Base-by-base conservation (phyloP, 2,113 vertebrate genomes). In the Chaenogobius annularis region DNA sequence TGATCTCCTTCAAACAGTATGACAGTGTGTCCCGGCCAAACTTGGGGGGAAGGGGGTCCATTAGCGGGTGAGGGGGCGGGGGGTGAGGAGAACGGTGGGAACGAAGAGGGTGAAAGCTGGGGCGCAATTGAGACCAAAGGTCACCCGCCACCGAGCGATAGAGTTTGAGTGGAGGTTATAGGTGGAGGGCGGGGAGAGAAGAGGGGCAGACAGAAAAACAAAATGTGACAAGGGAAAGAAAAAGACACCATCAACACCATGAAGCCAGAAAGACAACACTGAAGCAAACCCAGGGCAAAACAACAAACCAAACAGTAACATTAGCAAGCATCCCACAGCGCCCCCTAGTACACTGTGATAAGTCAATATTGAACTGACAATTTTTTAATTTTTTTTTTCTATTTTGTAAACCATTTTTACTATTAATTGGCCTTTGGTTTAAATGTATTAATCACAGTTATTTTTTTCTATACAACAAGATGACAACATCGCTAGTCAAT, bases 1-100 rank as follows among this genome's bases (percentile, higher is more conserved):
- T 96, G 94, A 96, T 95, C 94, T 96, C 95, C 85, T 95, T 96
- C 93, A 96, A 94, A 95, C 94, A 95, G 95, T 96, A 95, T 88
- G 95, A 95, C 92, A 96, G 90, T 78, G 95, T 94, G 88, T 96
- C 95, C 89, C 93, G 95, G 93, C 92, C 93, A 90, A 95, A 95
- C 92, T 95, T 95, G 83, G 95, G 95, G n/a, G 93, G 95, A 96
- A 15, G 93, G 90, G 94, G 93, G 92, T 95, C 95, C 94, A 19
- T 96, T 96, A 94, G 93, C 88, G 70, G 93, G 92, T 75, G 92
- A 93, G 73, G 92, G 91, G 81, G 86, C 86, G 0, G 93, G 92
- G 85, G 92, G 85, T 62, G 91, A 86, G 77, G 90, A 91, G 87
- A 92, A 93, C 83, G 88, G 92, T 63, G 76, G 87, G 81, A 92